phyloP scores from a whole-genome alignment of 2,888 invertebrate species.

The Atrina japonica region DNA sequence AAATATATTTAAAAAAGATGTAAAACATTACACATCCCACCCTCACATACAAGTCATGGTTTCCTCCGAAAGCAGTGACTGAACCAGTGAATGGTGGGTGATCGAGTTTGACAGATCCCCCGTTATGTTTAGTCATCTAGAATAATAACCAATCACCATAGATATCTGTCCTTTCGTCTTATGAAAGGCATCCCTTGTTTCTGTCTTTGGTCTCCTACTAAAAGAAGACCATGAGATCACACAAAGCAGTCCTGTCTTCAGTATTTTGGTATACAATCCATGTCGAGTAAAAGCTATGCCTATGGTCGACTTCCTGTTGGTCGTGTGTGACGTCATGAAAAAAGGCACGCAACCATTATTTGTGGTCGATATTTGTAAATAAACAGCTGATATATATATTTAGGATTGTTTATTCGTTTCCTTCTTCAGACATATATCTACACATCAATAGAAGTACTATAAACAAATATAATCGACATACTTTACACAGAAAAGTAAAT shows the following conservation, averaged over 20 bases:
- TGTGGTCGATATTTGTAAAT: too few relatives aligned
- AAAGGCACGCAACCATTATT: conserved; percentile 1
- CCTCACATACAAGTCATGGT: too few relatives aligned
- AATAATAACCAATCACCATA: conserved; percentile 15
- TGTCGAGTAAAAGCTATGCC: conserved; percentile 28
- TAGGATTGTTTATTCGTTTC: too few relatives aligned
- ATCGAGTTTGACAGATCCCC: background rate
- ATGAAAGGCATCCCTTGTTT: conserved; percentile 39
- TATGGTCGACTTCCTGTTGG: conserved; percentile 56
- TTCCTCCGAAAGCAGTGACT: too few relatives aligned
- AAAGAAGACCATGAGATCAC: conserved; percentile 9
- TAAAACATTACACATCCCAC: too few relatives aligned
- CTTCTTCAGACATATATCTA: too few relatives aligned
- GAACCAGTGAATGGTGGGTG: too few relatives aligned
- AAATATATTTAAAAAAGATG: too few relatives aligned
- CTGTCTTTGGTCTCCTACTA: conserved; percentile 6
- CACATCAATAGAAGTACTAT: too few relatives aligned
- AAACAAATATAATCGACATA: too few relatives aligned
- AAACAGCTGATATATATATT: too few relatives aligned
- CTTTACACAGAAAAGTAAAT: too few relatives aligned
- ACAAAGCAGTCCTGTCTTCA: conserved; percentile 12
- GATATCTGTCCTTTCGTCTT: conserved; percentile 21
- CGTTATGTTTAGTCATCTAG: background rate
- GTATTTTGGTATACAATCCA: conserved; percentile 25
- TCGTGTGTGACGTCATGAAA: conserved; percentile 49